phyloP scores from a whole-genome alignment of 2,797 vertebrate species.

The Clarias fuscus region DNA sequence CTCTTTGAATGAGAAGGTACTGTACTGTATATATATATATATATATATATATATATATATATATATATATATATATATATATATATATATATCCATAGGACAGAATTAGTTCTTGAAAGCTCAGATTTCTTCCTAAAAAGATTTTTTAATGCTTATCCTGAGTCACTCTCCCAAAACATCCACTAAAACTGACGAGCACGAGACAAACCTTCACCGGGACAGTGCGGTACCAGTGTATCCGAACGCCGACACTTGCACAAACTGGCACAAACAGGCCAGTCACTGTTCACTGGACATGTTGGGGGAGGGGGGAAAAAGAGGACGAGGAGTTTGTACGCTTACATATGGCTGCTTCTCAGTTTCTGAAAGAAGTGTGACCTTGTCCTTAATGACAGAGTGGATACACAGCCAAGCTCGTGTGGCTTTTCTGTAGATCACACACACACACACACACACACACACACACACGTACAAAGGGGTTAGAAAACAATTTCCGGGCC shows the following conservation, averaged over 20 bases:
- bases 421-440: conserved; percentile 14
- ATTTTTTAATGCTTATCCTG: not conserved
- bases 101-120: not conserved
- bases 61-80: too few relatives aligned
- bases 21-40: too few relatives aligned
- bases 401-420: conserved; percentile 27
- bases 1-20: too few relatives aligned
- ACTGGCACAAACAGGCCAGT: conserved; percentile 1
- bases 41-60: too few relatives aligned
- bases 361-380: conserved; percentile 42
- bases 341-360: conserved; percentile 13
- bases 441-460: not conserved
- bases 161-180: not conserved
- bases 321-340: not conserved
- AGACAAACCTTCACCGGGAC: not conserved
- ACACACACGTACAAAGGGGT: not conserved
- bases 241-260: not conserved
- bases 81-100: too few relatives aligned
- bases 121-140: not conserved
- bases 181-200: not conserved
- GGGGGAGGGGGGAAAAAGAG: not conserved
- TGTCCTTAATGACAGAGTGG: conserved; percentile 39
- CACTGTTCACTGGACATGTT: conserved; percentile 5
- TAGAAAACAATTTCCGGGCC: conserved; percentile 24
- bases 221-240: not conserved